Base-by-base conservation (phyloP, 2,888 invertebrate genomes). In the Chironomus tentans region DNA sequence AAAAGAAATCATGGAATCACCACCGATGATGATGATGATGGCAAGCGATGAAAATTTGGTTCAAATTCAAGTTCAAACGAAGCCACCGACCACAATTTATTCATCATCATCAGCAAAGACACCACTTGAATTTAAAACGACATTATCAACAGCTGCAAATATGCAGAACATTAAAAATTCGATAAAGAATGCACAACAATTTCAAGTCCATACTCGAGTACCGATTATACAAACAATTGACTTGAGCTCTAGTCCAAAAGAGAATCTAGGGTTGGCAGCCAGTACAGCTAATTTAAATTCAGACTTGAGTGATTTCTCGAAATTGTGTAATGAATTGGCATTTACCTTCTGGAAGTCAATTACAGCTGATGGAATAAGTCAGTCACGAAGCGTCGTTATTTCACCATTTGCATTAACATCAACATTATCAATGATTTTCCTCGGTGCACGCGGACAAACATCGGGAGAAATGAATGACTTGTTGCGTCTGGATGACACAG, bases 401-500 rank as follows among this genome's bases (percentile, higher is more conserved):
- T 94, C 94, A 0, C 94, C 94, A 0, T 95, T 94, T 80, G 93
- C 94, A 0, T 87, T 93, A 76, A 92, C 92, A 0, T 94, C 94
- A 0, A 88, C 93, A 84, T 83, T 95, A n/a, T 93, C 94, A 0
- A 94, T 95, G 94, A 90, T 95, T 77, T 95, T 94, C 82, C 87
- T 95, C 79, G 94, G 94, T 0, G 94, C 95, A 0, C 87, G 92
- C 78, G 94, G 94, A 1, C 88, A 92, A 2, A 95, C 95, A 0
- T 94, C 95, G 0, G 93, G 92, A 0, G 93, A 94, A 86, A 93
- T 95, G 92, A 94, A 95, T 81, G 93, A 94, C 80, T 88, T 95
- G 12, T 84, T 95, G 0, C 89, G 90, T 79, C 84, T 95, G 15
- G 95, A 95, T 81, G 93, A 95, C 78, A 93, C 94, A 89, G 91